These are phyloP conservation scores for Arrhopalites spinosus DNA, from an alignment of 2,888 invertebrate species.

Conservation along the genomic window DNA sequence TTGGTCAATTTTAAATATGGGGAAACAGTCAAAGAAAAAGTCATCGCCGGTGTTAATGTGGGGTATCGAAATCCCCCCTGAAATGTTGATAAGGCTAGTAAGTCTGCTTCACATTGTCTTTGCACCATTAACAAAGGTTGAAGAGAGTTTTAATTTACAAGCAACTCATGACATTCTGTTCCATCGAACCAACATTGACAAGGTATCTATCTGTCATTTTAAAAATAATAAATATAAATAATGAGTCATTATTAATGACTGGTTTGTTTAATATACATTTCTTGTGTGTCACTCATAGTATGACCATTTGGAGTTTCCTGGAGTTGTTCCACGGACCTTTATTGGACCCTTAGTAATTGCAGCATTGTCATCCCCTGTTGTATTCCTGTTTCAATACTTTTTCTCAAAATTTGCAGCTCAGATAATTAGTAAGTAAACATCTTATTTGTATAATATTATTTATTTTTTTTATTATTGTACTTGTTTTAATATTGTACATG, in stretches of 20 bases:
- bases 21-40: conserved; percentile 2
- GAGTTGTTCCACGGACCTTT: conserved; percentile 96
- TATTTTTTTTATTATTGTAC: too few relatives aligned
- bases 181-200: conserved; percentile 78
- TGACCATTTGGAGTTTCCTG: conserved; percentile 96
- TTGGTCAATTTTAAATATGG: neutral
- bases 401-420: conserved; percentile 86
- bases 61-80: conserved; percentile 40
- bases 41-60: neutral
- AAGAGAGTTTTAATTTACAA: conserved; percentile 99
- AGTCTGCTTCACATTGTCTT: conserved; percentile 73
- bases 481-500: conserved; percentile 7
- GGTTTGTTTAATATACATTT: neutral
- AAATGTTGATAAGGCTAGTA: conserved; percentile 49
- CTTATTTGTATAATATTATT: neutral
- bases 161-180: conserved; percentile 96
- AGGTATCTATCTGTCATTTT: conserved; percentile 66
- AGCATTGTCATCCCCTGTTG: conserved; percentile 75
- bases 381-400: conserved; percentile 70
- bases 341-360: conserved; percentile 86
- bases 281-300: conserved; percentile 69
- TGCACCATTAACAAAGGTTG: conserved; percentile 98
- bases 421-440: conserved; percentile 74
- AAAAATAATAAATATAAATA: neutral
- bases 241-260: neutral